Percentiles rank a stretch among this genome's conserved stretches.
phyloP scores from a whole-genome alignment of 2,113 vertebrate genomes.

The Odontophorus gujanensis region DNA sequence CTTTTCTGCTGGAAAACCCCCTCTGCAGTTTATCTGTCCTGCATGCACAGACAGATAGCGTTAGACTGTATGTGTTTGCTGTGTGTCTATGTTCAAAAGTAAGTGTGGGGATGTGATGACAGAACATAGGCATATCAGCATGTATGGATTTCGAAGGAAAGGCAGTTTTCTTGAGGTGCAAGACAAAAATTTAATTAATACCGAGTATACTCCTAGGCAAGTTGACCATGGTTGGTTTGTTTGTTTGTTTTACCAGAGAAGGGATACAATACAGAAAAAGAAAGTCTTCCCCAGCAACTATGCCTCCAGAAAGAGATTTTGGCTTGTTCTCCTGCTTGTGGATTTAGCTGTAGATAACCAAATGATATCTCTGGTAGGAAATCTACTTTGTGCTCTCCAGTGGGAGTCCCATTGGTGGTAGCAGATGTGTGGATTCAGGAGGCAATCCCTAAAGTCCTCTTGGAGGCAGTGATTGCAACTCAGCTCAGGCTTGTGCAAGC shows the following conservation, averaged over 20 bases:
- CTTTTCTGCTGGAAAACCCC: neutral
- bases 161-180: neutral
- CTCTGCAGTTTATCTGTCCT: neutral
- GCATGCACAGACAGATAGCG: neutral
- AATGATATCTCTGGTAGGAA: neutral
- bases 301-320: conserved; percentile 10
- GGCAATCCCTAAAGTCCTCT: neutral
- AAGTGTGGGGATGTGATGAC: neutral
- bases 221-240: neutral
- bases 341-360: neutral
- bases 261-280: neutral
- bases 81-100: neutral
- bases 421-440: neutral
- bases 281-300: conserved; percentile 40
- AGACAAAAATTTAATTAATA: neutral
- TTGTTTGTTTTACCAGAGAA: neutral
- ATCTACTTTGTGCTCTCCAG: neutral
- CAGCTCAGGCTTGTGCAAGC: neutral
- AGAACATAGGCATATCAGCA: neutral
- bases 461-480: neutral
- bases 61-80: neutral
- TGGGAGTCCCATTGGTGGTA: neutral
- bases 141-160: neutral
- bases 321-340: neutral
- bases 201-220: neutral